Conservation (phyloP, 2,888 invertebrate species). For the Diarsia brunnea region DNA sequence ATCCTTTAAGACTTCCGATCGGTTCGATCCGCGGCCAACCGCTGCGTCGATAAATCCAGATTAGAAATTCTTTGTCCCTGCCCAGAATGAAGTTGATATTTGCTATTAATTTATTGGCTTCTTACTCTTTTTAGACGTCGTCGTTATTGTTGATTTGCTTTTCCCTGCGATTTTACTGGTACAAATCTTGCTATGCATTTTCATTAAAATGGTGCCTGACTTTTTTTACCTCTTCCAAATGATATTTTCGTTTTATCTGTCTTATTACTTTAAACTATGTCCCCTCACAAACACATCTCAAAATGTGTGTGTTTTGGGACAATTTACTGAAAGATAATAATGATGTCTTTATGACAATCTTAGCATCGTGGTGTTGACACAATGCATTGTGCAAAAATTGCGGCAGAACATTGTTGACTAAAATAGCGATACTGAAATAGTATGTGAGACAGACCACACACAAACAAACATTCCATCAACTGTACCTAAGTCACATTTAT, state of each 20-base stretch:
- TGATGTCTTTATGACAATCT: background rate
- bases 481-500: conserved; percentile 51
- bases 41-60: conserved; percentile 80
- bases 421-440: conserved; percentile 12
- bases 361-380: no score
- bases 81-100: conserved; percentile 54
- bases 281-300: background rate
- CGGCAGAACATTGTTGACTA: background rate
- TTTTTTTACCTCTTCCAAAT: background rate
- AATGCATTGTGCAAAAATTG: background rate
- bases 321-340: background rate
- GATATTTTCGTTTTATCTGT: background rate
- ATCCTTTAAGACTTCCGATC: conserved; percentile 83
- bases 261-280: background rate
- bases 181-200: background rate
- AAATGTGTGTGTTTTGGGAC: background rate
- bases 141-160: conserved; percentile 13
- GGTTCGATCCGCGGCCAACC: conserved; percentile 67
- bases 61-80: conserved; percentile 76
- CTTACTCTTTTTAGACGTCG: conserved; percentile 8
- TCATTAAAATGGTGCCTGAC: background rate
- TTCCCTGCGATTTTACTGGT: background rate
- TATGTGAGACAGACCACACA: background rate
- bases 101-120: conserved; percentile 59
- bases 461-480: conserved; percentile 41